These are phyloP conservation scores for Drosophila neoperkinsi DNA, from an alignment of 2,888 invertebrate genomes.

Conservation along the genomic window DNA sequence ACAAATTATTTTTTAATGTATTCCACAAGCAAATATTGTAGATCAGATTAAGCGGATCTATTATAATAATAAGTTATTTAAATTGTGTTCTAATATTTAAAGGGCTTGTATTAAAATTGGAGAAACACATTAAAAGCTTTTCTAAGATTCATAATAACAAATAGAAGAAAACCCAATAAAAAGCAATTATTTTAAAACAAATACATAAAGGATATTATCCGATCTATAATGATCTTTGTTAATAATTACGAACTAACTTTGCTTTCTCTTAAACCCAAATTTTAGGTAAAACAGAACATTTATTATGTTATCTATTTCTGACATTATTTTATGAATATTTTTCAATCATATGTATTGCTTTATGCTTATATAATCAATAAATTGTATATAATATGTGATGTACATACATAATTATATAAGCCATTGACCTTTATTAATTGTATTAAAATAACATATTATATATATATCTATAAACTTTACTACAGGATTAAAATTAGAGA, in stretches of 20 bases:
- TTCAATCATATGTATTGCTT: background rate
- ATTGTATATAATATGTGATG: background rate
- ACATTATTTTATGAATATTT: background rate
- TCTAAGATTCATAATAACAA: background rate
- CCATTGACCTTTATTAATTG: background rate
- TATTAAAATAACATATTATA: background rate
- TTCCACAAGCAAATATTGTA: background rate
- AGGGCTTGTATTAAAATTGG: background rate
- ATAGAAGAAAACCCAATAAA: background rate
- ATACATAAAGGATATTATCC: background rate
- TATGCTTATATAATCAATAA: background rate
- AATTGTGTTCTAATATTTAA: background rate
- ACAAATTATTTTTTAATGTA: background rate
- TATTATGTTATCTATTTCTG: background rate
- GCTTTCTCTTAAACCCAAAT: background rate
- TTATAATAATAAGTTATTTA: too few species aligned
- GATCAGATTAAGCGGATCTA: background rate
- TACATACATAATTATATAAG: background rate
- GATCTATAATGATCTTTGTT: background rate
- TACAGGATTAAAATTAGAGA: constrained; percentile 87
- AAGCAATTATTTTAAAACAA: background rate
- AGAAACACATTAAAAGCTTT: background rate
- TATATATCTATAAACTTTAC: background rate
- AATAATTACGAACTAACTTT: background rate
- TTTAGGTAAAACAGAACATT: background rate